A percentile compares a stretch with the other conserved stretches of the same genome.
phyloP scores from a whole-genome alignment of 2,797 vertebrate species.

The Phoebastria nigripes region DNA sequence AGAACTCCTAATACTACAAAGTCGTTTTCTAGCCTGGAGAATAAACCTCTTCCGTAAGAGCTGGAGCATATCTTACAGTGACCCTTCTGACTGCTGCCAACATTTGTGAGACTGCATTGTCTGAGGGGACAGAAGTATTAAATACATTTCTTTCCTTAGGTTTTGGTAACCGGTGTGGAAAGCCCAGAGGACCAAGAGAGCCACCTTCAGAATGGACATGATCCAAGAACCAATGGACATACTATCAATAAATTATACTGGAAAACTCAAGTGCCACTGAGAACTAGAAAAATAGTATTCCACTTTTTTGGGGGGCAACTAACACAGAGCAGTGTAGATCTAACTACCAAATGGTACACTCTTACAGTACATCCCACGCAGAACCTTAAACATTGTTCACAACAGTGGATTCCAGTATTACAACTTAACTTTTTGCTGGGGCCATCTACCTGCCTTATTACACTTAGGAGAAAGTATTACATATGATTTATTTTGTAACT shows the following conservation, averaged over 20 bases:
- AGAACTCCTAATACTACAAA: neutral
- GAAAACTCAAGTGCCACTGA: constrained; percentile 81
- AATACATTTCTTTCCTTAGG: constrained; percentile 70
- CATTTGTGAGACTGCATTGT: neutral
- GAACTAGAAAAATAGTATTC: constrained; percentile 75
- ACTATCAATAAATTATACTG: constrained; percentile 70
- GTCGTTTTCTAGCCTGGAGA: neutral
- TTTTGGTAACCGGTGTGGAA: constrained; percentile 88
- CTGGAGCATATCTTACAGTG: neutral
- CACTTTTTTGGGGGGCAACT: constrained; percentile 69
- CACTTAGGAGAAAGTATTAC: constrained; percentile 82
- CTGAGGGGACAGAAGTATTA: neutral
- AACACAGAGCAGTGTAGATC: constrained; percentile 82
- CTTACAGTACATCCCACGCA: constrained; percentile 72
- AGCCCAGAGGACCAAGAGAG: constrained; percentile 88
- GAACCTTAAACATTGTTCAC: constrained; percentile 59
- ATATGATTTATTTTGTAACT: constrained; percentile 82
- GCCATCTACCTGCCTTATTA: constrained; percentile 87
- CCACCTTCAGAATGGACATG: constrained; percentile 92
- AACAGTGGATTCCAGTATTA: constrained; percentile 83
- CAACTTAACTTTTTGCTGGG: constrained; percentile 78
- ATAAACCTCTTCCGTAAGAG: neutral
- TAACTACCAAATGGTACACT: constrained; percentile 77
- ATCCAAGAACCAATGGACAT: constrained; percentile 72
- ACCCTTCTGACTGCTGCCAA: neutral